phyloP scores from a whole-genome alignment of 2,888 invertebrate genomes.

The Trichopria drosophilae region DNA sequence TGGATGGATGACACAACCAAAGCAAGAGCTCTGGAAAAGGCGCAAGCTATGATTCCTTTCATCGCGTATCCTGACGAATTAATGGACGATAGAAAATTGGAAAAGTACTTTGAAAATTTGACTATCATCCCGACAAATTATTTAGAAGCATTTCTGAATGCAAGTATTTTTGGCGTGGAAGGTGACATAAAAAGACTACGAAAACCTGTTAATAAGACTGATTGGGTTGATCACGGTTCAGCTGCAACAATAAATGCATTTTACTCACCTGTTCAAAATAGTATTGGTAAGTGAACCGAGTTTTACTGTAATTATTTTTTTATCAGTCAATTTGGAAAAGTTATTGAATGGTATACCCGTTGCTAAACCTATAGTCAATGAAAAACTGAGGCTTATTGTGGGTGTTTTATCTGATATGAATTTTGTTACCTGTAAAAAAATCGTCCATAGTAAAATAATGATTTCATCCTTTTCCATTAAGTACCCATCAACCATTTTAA shows the following conservation, averaged over 20 bases:
- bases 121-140: constrained; percentile 57
- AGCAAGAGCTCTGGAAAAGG: constrained; percentile 74
- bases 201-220: constrained; percentile 60
- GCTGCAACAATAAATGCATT: constrained; percentile 63
- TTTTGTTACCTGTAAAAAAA: no score
- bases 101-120: constrained; percentile 70
- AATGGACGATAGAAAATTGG: constrained; percentile 77
- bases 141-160: constrained; percentile 58
- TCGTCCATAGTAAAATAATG: no score
- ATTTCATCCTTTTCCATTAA: no score
- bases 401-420: no score
- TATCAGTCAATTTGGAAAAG: no score
- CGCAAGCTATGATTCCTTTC: constrained; percentile 80
- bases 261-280: constrained; percentile 62
- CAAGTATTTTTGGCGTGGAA: constrained; percentile 60
- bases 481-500: no score
- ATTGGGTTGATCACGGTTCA: constrained; percentile 61
- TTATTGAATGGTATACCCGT: no score
- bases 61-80: constrained; percentile 92
- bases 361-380: no score
- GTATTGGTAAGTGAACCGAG: constrained; percentile 64
- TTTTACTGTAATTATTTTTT: no score
- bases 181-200: constrained; percentile 59
- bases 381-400: no score
- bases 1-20: constrained; percentile 92